These are phyloP conservation scores for Perca schrenkii DNA, from an alignment of 2,113 vertebrate genomes.

Conservation along the genomic window DNA sequence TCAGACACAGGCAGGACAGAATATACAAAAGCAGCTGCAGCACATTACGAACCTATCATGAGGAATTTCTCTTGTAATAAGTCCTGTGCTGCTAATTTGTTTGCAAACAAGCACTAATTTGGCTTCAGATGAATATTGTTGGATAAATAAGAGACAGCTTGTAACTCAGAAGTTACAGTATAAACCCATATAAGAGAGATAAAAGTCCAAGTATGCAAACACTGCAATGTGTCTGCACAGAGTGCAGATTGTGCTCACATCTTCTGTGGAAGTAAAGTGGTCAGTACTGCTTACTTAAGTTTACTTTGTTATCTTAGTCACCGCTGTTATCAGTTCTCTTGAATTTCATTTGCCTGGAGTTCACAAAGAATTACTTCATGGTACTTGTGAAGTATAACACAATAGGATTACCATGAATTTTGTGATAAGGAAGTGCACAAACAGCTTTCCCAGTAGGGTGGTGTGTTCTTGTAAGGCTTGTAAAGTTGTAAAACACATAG, in stretches of 20 bases:
- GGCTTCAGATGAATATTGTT: not conserved
- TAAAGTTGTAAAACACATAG: not conserved
- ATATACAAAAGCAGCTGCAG: slow-evolving; percentile 42
- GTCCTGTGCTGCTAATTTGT: slow-evolving; percentile 7
- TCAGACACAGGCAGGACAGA: not conserved
- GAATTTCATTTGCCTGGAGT: slow-evolving; percentile 12
- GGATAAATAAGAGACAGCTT: not conserved
- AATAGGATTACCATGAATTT: not conserved
- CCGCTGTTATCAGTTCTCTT: slow-evolving; percentile 29
- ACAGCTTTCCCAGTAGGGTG: not conserved
- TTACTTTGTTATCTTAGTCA: slow-evolving; percentile 27
- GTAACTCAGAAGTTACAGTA: no score
- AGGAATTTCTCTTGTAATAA: not conserved
- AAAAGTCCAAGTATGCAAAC: not conserved
- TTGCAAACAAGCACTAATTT: not conserved
- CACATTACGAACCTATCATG: not conserved
- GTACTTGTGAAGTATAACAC: not conserved
- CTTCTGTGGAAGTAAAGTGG: slow-evolving; percentile 16
- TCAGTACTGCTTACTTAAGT: not conserved
- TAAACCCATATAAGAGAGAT: not conserved
- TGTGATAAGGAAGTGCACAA: not conserved
- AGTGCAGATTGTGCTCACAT: not conserved
- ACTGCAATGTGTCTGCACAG: not conserved
- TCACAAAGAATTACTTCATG: slow-evolving; percentile 1
- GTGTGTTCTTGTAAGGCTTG: not conserved